A percentile compares a stretch with the other conserved stretches of the same genome.
Conservation (phyloP, 2,113 vertebrate species). For the Silurus meridionalis region DNA sequence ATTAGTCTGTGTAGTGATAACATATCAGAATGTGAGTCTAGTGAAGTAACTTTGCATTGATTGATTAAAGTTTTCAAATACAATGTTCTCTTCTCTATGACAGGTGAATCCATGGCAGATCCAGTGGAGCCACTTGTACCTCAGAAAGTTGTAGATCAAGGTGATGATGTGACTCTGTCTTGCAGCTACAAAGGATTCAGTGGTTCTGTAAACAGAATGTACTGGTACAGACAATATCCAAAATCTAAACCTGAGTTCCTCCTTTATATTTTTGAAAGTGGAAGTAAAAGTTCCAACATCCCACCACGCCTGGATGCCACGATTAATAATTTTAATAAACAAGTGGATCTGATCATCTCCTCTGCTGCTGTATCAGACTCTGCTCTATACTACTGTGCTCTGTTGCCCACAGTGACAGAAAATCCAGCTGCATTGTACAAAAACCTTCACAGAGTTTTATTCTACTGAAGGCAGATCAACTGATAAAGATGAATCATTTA, state of each 20-base stretch:
- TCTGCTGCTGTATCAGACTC: too few relatives aligned
- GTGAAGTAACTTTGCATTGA: too few relatives aligned
- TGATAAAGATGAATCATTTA: too few relatives aligned
- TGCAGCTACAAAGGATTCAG: slow-evolving; percentile 30
- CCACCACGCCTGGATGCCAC: not conserved
- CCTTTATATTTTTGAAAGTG: not conserved
- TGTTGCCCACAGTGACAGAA: too few relatives aligned
- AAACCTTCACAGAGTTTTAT: too few relatives aligned
- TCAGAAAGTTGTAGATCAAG: not conserved
- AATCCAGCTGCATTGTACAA: too few relatives aligned
- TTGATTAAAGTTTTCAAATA: too few relatives aligned
- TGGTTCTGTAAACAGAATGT: not conserved
- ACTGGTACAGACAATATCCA: not conserved
- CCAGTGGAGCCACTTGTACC: not conserved
- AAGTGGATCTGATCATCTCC: too few relatives aligned
- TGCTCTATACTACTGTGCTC: too few relatives aligned
- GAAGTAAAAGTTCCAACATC: not conserved
- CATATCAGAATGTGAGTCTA: too few relatives aligned
- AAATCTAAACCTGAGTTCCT: slow-evolving; percentile 27
- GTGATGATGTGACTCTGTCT: slow-evolving; percentile 9
- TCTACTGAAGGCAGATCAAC: too few relatives aligned
- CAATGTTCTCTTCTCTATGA: not conserved
- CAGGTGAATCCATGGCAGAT: not conserved
- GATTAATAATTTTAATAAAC: not conserved
- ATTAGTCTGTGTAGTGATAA: too few relatives aligned